phyloP scores from a whole-genome alignment of 1,140 invertebrate genomes.

The Orius insidiosus region DNA sequence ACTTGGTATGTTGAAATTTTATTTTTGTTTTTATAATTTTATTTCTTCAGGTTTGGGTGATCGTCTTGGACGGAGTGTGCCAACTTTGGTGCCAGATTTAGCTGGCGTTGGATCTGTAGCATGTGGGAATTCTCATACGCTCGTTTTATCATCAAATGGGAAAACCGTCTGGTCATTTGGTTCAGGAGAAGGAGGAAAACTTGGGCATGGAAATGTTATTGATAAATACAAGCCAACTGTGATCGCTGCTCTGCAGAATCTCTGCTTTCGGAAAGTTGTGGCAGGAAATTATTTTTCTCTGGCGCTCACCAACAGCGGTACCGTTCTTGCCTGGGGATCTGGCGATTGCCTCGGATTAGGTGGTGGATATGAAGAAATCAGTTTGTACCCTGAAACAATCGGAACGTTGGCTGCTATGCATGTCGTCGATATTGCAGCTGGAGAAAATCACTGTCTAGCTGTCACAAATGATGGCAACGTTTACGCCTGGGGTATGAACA shows the following conservation, averaged over 20 bases:
- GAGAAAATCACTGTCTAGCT: slow-evolving; percentile 41
- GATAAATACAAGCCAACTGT: slow-evolving; percentile 38
- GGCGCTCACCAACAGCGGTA: slow-evolving; percentile 37
- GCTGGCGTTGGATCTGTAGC: slow-evolving; percentile 38
- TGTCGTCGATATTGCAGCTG: slow-evolving; percentile 32
- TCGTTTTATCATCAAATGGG: slow-evolving; percentile 42
- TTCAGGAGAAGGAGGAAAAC: slow-evolving; percentile 38
- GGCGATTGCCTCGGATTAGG: slow-evolving; percentile 39
- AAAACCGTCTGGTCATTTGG: slow-evolving; percentile 49
- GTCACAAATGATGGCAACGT: slow-evolving; percentile 37
- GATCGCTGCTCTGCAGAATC: slow-evolving; percentile 40
- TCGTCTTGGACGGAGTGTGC: slow-evolving; percentile 32
- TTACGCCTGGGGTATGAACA: slow-evolving; percentile 51
- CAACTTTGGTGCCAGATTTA: slow-evolving; percentile 38
- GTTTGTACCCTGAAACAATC: slow-evolving; percentile 25
- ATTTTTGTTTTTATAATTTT: not conserved
- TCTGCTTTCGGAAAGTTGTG: slow-evolving; percentile 39
- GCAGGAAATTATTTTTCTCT: slow-evolving; percentile 40
- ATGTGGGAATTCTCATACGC: slow-evolving; percentile 43
- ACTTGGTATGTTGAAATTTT: slow-evolving; percentile 27
- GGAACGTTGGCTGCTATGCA: slow-evolving; percentile 25
- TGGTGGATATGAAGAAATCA: slow-evolving; percentile 32
- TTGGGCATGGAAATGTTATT: slow-evolving; percentile 40
- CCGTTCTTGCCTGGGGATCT: slow-evolving; percentile 41
- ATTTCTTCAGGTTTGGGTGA: slow-evolving; percentile 34